Evolutionary conservation across 2,888 invertebrate genomes (phyloP), one percentile per base, ranked within the genome.

Genomic region (Podotricha telesiphe): DNA sequence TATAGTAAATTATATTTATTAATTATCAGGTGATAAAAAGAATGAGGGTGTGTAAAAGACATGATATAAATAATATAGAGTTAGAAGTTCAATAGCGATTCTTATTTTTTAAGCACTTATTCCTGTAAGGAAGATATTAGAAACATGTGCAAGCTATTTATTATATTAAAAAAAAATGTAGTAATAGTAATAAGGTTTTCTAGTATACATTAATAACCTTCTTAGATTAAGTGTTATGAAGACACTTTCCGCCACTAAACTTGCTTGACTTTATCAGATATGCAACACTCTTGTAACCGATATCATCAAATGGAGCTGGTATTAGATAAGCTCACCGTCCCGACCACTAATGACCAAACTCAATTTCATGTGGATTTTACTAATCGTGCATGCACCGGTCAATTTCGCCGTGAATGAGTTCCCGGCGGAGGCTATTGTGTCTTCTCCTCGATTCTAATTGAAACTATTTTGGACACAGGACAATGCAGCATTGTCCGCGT

Each of bases 401-500:
- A 88, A 90, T 91, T 89, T 87, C 81, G 81, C 78, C 77, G 84
- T 86, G 86, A 88, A 89, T 87, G 89, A 86, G 86, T 86, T 83
- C 82, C 80, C 80, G 83, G 82, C 84, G 83, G 82, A 80, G 75
- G 86, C 91, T 90, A 89, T 91, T 91, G 90, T 91, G 86, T 85
- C 82, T 83, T 82, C 84, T 86, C 80, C 86, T 84, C 86, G 88
- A 84, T 89, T 90, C 91, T 91, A 92, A 93, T 92, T 91, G 92
- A 92, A 93, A 93, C 93, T 91, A 91, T 93, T 93, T 91, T 87
- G 91, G 89, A 85, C 87, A 85, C 79, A 85, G 91, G 90, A 93
- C 93, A 92, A 92, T 89, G 88, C 83, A 75, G 88, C 85, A 91
- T 92, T 92, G 92, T 91, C 91, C 91, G 91, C 91, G 89, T 91